Evolutionary conservation across 2,113 vertebrate genomes (phyloP), one percentile per base, ranked within the genome.

Genomic region (Marmota flaviventris): DNA sequence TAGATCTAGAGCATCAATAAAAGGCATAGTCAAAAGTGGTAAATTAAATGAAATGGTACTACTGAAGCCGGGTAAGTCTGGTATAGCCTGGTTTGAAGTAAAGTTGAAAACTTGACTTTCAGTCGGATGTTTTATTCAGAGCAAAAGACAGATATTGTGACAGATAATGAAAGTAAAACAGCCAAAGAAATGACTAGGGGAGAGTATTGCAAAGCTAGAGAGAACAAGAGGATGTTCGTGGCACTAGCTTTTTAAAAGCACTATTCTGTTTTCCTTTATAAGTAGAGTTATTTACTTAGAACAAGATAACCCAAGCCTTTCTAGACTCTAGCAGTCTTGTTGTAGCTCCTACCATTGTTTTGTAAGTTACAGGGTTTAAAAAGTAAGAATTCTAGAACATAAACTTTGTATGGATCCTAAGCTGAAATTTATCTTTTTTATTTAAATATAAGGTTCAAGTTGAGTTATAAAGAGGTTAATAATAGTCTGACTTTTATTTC

Each of bases 211-310:
- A 85, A 51, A 95, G n/a, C 29, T 29, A 93, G 89, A 88, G 94
- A 98, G 95, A 98, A 98, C 84, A 94, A 97, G 94, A 98, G 96
- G 95, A 89, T 91, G 93, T 97, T 96, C 95, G 95, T 97, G 96
- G 97, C 96, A 84, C 98, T 96, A 91, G 87, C 87, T 93, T 91
- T 97, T 89, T 18, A 95, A 97, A 97, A 94, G 85, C 93, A 17
- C 89, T 82, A 92, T 96, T 89, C 97, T 72, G 39, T 34, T 88
- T 96, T 96, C 58, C 87, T 91, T 90, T 58, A 56, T 61, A 88
- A 79, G 78, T 97, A 63, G 93, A 92, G 93, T 91, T 97, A 97
- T 98, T 98, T 97, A 93, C 95, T 87, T 89, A 92, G 93, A 98
- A 90, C 91, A 96, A 97, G 96, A 95, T 78, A 96, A 93, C 93